Percentiles rank a stretch among this genome's conserved stretches.
These are phyloP conservation scores for Pteropus alecto DNA, from an alignment of 2,113 vertebrate genomes.

Conservation along the genomic window DNA sequence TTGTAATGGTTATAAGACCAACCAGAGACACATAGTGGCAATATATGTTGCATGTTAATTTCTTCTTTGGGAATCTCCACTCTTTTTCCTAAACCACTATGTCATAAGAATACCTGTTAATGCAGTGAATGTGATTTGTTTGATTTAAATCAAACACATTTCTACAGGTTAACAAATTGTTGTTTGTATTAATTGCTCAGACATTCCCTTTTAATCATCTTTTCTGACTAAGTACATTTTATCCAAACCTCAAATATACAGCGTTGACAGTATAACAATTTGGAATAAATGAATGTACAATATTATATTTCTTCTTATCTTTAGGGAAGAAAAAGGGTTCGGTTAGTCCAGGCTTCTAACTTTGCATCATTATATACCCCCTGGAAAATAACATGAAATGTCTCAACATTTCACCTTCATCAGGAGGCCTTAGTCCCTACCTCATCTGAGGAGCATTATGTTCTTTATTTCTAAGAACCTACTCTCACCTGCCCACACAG, in stretches of 20 bases:
- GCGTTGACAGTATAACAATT: background rate
- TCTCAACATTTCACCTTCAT: background rate
- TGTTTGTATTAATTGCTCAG: background rate
- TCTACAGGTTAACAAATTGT: background rate
- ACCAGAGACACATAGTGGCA: background rate
- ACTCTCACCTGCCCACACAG: background rate
- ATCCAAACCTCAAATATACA: background rate
- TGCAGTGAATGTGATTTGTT: background rate
- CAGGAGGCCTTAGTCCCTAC: background rate
- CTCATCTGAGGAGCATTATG: background rate
- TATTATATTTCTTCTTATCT: background rate
- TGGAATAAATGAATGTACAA: background rate
- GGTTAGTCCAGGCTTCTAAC: background rate
- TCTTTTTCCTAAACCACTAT: background rate
- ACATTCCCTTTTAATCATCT: constrained; percentile 9
- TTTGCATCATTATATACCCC: background rate
- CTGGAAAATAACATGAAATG: background rate
- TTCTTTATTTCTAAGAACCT: background rate
- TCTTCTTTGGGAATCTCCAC: background rate
- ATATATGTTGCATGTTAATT: background rate
- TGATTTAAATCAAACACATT: background rate
- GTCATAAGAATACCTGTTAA: background rate
- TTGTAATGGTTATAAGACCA: background rate
- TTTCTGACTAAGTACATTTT: background rate
- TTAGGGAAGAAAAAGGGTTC: background rate